Percentiles rank a stretch among this genome's conserved stretches.
Evolutionary conservation across 2,888 invertebrate species (phyloP).

Genomic region (Neoscelio sp.): DNA sequence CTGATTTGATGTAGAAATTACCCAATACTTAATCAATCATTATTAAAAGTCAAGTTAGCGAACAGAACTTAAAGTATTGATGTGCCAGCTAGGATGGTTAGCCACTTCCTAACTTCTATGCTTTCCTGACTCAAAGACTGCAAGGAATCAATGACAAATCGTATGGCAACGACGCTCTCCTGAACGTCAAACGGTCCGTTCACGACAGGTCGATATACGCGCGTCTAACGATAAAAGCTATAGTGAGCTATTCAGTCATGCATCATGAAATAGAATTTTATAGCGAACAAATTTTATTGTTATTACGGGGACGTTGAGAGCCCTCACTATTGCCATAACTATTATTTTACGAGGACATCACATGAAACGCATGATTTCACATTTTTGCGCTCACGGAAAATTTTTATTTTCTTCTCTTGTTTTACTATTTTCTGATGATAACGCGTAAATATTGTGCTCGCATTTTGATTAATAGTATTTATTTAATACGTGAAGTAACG

Average conservation of each 20-base stretch:
- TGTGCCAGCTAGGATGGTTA: constrained; percentile 71
- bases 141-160: constrained; percentile 80
- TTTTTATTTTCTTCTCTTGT: neutral
- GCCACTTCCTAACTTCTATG: constrained; percentile 77
- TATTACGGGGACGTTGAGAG: neutral
- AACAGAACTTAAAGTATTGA: constrained; percentile 75
- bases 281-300: constrained; percentile 8
- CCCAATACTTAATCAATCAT: neutral
- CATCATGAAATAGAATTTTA: constrained; percentile 14
- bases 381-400: neutral
- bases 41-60: neutral
- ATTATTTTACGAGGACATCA: neutral
- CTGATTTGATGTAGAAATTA: too few relatives aligned
- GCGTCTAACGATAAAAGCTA: constrained; percentile 6
- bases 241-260: constrained; percentile 4
- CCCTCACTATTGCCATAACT: neutral
- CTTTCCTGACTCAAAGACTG: constrained; percentile 74
- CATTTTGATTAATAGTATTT: too few relatives aligned
- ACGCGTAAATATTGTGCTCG: too few relatives aligned
- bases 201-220: constrained; percentile 66
- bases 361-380: neutral
- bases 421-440: too few relatives aligned
- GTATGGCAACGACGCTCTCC: constrained; percentile 66
- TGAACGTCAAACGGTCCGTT: constrained; percentile 64
- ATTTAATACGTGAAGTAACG: too few relatives aligned